Evolutionary conservation across 2,113 vertebrate genomes (phyloP).

Genomic region (Lota lota): DNA sequence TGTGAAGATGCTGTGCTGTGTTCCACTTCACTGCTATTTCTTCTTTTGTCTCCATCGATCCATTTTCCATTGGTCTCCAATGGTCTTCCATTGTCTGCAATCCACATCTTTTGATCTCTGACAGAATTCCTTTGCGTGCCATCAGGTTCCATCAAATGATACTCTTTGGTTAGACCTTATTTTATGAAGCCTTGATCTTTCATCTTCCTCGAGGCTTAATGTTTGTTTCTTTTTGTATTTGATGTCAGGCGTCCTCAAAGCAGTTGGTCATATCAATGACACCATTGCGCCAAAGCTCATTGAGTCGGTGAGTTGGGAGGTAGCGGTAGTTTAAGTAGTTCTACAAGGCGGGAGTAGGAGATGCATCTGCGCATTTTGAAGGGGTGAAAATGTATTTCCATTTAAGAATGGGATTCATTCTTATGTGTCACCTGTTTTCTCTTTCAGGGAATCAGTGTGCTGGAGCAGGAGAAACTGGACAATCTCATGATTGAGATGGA

Average conservation of each 20-base stretch:
- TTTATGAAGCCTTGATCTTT: too few species aligned
- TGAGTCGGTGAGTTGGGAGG: conserved; percentile 77
- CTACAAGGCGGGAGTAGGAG: not conserved
- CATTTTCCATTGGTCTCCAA: not conserved
- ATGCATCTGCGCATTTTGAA: not conserved
- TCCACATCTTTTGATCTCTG: not conserved
- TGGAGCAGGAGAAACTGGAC: conserved; percentile 90
- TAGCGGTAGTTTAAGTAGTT: not conserved
- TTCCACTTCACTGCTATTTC: not conserved
- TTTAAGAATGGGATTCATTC: not conserved
- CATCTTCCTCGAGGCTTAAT: too few species aligned
- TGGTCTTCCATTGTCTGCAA: not conserved
- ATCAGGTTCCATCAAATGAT: too few species aligned
- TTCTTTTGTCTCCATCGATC: conserved; percentile 9
- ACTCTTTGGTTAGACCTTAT: not conserved
- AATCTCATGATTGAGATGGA: conserved; percentile 89
- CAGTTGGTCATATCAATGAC: conserved; percentile 89
- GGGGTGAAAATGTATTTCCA: too few species aligned
- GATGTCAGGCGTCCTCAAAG: conserved; percentile 84
- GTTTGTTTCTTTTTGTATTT: not conserved
- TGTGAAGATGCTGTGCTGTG: not conserved
- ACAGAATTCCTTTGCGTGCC: conserved; percentile 3
- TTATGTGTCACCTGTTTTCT: conserved; percentile 9
- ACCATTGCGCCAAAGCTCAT: conserved; percentile 84
- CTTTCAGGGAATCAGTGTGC: conserved; percentile 80